Evolutionary conservation across 2,113 vertebrate species (phyloP).

Genomic region (Sceloporus undulatus): DNA sequence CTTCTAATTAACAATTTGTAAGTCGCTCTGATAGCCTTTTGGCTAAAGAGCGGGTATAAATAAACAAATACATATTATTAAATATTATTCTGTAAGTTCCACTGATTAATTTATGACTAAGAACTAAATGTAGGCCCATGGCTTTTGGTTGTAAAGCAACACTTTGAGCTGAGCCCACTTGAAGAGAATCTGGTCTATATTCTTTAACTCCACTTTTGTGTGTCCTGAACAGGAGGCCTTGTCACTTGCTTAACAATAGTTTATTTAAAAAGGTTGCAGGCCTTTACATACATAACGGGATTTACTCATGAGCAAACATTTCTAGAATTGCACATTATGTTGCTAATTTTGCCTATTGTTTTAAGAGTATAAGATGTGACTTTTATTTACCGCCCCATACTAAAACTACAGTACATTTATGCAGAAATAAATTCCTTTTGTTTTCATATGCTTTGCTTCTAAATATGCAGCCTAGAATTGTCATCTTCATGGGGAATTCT

Average conservation of each 20-base stretch:
- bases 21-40: too few relatives aligned
- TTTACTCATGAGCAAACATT: background rate
- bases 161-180: conserved; percentile 42
- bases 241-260: background rate
- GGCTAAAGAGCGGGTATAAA: too few relatives aligned
- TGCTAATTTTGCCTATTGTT: background rate
- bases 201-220: background rate
- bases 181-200: background rate
- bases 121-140: too few relatives aligned
- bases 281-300: background rate
- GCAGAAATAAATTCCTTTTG: background rate
- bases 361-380: too few relatives aligned
- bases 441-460: background rate
- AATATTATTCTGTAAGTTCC: too few relatives aligned
- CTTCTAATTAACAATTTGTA: too few relatives aligned
- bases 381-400: background rate
- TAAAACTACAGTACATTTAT: background rate
- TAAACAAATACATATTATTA: too few relatives aligned
- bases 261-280: background rate
- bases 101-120: too few relatives aligned
- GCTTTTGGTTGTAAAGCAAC: conserved; percentile 77
- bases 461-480: background rate
- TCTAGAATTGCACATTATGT: background rate
- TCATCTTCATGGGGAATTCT: background rate
- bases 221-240: background rate